Evolutionary conservation across 1,140 invertebrate genomes (phyloP).

Genomic region (Meloidogyne hapla): DNA sequence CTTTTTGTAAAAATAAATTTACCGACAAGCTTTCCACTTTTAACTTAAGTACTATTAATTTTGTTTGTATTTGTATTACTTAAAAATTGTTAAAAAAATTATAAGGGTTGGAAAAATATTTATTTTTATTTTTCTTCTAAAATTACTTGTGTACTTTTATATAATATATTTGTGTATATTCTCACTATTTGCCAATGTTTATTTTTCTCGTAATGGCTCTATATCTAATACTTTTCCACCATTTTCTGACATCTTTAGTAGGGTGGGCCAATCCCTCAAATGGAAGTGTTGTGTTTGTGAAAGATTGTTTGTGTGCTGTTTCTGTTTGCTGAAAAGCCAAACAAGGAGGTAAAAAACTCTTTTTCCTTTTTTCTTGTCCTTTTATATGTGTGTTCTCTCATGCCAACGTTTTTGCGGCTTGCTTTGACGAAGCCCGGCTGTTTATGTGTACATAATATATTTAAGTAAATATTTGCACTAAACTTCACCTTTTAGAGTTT

Average conservation of each 20-base stretch:
- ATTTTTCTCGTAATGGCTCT: too few species aligned
- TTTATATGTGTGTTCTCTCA: neutral
- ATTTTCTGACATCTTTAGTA: neutral
- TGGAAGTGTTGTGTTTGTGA: neutral
- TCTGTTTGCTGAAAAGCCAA: neutral
- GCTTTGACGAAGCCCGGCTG: neutral
- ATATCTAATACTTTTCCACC: too few species aligned
- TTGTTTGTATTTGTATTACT: neutral
- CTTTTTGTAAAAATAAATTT: conserved; percentile 2
- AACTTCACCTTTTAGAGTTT: neutral
- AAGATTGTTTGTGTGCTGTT: neutral
- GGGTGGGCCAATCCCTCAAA: neutral
- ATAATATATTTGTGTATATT: neutral
- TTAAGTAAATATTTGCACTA: neutral
- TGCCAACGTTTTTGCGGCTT: neutral
- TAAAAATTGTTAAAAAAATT: too few species aligned
- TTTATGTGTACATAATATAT: neutral
- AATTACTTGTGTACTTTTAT: conserved; percentile 3
- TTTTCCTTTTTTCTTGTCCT: too few species aligned
- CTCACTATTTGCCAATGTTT: neutral
- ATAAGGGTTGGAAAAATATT: neutral
- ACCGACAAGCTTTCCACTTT: neutral
- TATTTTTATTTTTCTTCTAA: neutral
- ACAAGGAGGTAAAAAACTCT: neutral
- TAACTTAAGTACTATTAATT: neutral